Base-by-base conservation (phyloP, 2,113 vertebrate genomes). In the Lonchura striata region DNA sequence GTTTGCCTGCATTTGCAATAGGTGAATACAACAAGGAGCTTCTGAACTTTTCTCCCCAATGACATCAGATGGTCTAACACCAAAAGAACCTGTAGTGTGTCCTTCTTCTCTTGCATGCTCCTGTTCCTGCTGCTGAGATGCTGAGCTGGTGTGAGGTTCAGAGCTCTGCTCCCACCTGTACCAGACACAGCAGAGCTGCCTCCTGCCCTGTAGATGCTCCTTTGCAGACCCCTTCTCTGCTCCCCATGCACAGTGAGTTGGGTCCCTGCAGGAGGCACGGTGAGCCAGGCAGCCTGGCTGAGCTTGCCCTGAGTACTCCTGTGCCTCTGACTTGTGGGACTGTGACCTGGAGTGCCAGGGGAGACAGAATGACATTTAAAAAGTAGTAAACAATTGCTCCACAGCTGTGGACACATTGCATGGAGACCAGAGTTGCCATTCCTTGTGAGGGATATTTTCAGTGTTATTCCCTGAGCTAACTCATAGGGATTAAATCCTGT, bases 221-320 rank as follows among this genome's bases (percentile, higher is more conserved):
- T 28, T 25, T 14, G 37, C 3, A 28, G 17, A 46, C 3, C 4
- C 8, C 10, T 14, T 33, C 30, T 72, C 14, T 71, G 16, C 31
- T 59, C 46, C 15, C 7, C 14, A 8, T 0, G 19, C 50, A 10
- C 3, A 3, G 21, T 3, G 44, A 27, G 41, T 19, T 61, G 11
- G 46, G 41, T 46, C 18, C 16, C 44, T 50, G 13, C 27, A 42
- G 14, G 41, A 42, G 41, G 41, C 5, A 13, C 24, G 49, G n/a
- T 21, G 64, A 56, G 63, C 57, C 35, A 2, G 20, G 61, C 35
- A 31, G 57, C 47, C 69, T 35, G 59, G 1, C 13, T 12, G 57
- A 27, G 28, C 56, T 31, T 0, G 0, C 47, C 0, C 0, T 19
- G n/a, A 1, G 2, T 10, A 6, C 0, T 0, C 10, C 33, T 0